A percentile compares a stretch with the other conserved stretches of the same genome.
phyloP scores from a whole-genome alignment of 1,140 invertebrate genomes.

The Acromyrmex charruanus region DNA sequence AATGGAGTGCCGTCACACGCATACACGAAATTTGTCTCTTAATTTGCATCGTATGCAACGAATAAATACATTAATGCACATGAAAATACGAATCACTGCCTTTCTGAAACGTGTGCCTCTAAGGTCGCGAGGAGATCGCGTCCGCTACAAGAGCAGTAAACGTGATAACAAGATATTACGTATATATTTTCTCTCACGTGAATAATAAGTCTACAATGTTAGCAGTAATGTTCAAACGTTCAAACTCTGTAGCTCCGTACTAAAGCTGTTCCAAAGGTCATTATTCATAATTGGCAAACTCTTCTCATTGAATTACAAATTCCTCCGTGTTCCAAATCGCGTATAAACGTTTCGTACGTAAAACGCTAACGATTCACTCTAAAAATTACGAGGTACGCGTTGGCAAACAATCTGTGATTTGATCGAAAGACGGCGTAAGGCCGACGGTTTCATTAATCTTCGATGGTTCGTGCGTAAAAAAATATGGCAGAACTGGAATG shows the following conservation, averaged over 20 bases:
- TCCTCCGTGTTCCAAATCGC: not conserved
- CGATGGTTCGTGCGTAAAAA: constrained; percentile 12
- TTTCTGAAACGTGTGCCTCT: too few relatives aligned
- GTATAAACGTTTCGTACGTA: not conserved
- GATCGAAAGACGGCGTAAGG: constrained; percentile 7
- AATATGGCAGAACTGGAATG: constrained; percentile 59
- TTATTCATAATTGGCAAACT: constrained; percentile 35
- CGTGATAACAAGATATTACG: constrained; percentile 40
- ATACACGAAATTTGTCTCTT: constrained; percentile 6
- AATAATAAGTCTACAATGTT: constrained; percentile 5
- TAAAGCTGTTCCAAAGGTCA: not conserved
- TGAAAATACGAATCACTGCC: constrained; percentile 3
- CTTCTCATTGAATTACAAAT: constrained; percentile 50
- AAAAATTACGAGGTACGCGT: constrained; percentile 34
- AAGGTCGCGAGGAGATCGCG: not conserved
- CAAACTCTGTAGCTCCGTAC: not conserved
- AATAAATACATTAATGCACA: constrained; percentile 44
- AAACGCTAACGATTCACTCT: not conserved
- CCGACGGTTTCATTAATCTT: not conserved
- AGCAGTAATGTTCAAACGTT: constrained; percentile 4
- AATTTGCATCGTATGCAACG: not conserved
- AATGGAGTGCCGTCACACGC: not conserved
- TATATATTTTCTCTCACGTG: constrained; percentile 22
- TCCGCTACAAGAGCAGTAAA: constrained; percentile 1
- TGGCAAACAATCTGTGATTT: constrained; percentile 24